These are phyloP conservation scores for Benthosema pterotum DNA, from an alignment of 2,797 vertebrate genomes.

Conservation along the genomic window DNA sequence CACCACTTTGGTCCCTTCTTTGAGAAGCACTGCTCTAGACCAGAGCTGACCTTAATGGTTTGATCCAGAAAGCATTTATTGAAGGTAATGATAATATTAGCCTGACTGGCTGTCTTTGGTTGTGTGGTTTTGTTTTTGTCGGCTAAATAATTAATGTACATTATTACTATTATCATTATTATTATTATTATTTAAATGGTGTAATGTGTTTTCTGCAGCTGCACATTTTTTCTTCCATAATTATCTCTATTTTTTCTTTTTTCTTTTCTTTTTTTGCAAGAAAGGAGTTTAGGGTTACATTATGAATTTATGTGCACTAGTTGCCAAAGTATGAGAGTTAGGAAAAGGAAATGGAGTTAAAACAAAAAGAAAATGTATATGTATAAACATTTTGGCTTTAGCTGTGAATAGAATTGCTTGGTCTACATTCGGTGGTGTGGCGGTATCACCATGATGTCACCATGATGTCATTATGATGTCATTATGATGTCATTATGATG, in stretches of 20 bases:
- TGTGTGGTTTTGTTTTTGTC: not conserved
- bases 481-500: too few relatives aligned
- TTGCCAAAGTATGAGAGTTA: slow-evolving; percentile 30
- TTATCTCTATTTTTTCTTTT: slow-evolving; percentile 3
- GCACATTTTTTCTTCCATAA: not conserved
- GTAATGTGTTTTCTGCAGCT: slow-evolving; percentile 4
- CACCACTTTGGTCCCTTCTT: too few relatives aligned
- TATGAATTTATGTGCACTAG: slow-evolving; percentile 12
- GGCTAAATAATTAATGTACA: not conserved
- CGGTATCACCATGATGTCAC: too few relatives aligned
- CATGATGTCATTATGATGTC: too few relatives aligned
- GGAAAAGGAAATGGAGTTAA: not conserved
- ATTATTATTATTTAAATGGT: slow-evolving; percentile 2
- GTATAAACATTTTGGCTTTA: slow-evolving; percentile 50
- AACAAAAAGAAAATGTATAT: slow-evolving; percentile 17
- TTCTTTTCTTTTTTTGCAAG: too few relatives aligned
- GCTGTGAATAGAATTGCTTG: slow-evolving; percentile 32
- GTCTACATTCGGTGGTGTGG: too few relatives aligned
- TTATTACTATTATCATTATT: too few relatives aligned
- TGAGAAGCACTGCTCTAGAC: slow-evolving; percentile 33
- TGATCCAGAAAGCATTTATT: slow-evolving; percentile 46
- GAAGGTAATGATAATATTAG: slow-evolving; percentile 11
- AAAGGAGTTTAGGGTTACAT: too few relatives aligned
- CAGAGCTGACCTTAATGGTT: slow-evolving; percentile 59
- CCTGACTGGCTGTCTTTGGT: slow-evolving; percentile 19